Evolutionary conservation across 2,113 vertebrate genomes (phyloP).

Genomic region (Tragelaphus imberbis): DNA sequence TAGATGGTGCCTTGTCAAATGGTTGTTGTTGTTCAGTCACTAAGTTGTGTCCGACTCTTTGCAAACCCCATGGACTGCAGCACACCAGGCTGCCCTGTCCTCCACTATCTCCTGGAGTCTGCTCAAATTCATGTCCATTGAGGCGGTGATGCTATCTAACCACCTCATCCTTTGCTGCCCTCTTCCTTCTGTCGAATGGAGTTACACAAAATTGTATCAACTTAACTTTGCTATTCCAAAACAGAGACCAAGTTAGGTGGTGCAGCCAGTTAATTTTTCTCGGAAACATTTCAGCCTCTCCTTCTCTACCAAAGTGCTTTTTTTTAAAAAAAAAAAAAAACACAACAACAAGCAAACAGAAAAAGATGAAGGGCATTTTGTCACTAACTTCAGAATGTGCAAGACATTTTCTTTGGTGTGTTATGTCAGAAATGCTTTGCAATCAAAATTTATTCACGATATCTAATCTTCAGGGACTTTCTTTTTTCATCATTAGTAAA

Average conservation of each 20-base stretch:
- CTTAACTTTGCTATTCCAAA: not conserved
- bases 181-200: not conserved
- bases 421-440: not conserved
- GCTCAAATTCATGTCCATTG: not conserved
- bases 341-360: not conserved
- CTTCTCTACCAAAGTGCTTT: not conserved
- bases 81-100: not conserved
- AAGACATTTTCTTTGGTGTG: not conserved
- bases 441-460: not conserved
- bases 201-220: not conserved
- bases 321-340: not conserved
- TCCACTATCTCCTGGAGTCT: not conserved
- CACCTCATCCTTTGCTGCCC: not conserved
- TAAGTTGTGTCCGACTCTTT: not conserved
- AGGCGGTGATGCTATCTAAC: not conserved
- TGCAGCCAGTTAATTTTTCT: slow-evolving; percentile 1
- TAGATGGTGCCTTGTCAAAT: not conserved
- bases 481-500: not conserved
- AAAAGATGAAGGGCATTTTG: not conserved
- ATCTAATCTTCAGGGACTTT: not conserved
- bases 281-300: not conserved
- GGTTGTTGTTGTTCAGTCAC: not conserved
- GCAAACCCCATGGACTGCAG: not conserved
- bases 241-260: not conserved
- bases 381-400: not conserved